A percentile compares a stretch with the other conserved stretches of the same genome.
phyloP scores from a whole-genome alignment of 1,140 invertebrate species.

The Bombus superbus region DNA sequence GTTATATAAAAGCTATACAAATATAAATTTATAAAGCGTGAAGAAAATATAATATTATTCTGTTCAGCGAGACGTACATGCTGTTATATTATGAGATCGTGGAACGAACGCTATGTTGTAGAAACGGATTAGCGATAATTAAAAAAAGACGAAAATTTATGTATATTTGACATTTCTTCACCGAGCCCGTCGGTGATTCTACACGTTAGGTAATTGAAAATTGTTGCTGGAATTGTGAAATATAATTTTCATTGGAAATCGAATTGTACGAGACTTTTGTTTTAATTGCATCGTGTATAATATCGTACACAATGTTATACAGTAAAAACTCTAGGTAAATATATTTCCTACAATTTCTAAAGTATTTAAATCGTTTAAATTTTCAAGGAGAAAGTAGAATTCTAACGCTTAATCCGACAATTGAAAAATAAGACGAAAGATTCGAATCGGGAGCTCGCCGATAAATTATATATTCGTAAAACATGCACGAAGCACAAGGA shows the following conservation, averaged over 20 bases:
- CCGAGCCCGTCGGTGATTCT: fast-evolving
- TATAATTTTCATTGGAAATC: background rate
- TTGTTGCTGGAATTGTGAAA: background rate
- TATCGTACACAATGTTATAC: too few species aligned
- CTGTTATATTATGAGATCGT: too few species aligned
- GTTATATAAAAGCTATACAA: too few species aligned
- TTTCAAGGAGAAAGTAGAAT: too few species aligned
- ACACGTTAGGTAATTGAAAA: background rate
- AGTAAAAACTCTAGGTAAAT: background rate
- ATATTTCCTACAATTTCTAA: background rate
- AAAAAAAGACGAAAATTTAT: too few species aligned
- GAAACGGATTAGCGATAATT: too few species aligned
- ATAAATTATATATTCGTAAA: background rate
- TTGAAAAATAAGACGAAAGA: background rate
- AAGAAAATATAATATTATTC: too few species aligned
- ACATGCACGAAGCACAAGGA: background rate
- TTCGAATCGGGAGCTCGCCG: background rate
- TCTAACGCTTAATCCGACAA: background rate
- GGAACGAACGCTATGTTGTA: too few species aligned
- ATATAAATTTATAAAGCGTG: too few species aligned
- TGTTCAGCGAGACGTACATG: too few species aligned
- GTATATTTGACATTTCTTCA: too few species aligned
- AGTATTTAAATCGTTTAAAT: background rate
- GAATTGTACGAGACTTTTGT: background rate
- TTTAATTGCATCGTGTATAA: background rate